Evolutionary conservation across 2,113 vertebrate genomes (phyloP).

Genomic region (Dunckerocampus dactyliophorus): DNA sequence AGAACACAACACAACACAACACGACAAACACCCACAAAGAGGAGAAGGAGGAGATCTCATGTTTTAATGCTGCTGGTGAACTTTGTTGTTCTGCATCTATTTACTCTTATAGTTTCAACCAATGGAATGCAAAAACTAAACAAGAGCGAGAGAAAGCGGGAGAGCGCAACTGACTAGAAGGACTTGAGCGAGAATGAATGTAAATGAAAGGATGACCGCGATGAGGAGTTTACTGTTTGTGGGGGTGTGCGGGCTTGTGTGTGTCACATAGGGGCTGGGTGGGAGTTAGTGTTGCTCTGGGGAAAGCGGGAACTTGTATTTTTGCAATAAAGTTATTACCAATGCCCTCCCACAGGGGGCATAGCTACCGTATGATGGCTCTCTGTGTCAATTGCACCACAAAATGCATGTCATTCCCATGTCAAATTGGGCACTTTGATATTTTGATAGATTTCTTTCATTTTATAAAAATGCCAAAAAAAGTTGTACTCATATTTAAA

Average conservation of each 20-base stretch:
- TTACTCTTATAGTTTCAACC: slow-evolving; percentile 41
- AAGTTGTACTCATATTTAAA: too few species aligned
- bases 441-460: too few species aligned
- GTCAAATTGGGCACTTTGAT: too few species aligned
- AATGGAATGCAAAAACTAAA: slow-evolving; percentile 50
- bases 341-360: slow-evolving; percentile 75
- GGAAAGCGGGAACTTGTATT: slow-evolving; percentile 81
- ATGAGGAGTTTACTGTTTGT: slow-evolving; percentile 3
- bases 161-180: slow-evolving; percentile 1
- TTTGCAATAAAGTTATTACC: slow-evolving; percentile 86
- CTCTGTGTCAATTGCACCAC: slow-evolving; percentile 27
- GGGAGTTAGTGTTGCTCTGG: slow-evolving; percentile 64
- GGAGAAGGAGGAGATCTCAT: slow-evolving; percentile 20
- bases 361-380: slow-evolving; percentile 58
- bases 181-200: slow-evolving; percentile 40
- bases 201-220: slow-evolving; percentile 40
- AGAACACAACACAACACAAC: slow-evolving; percentile 42
- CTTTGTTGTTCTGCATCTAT: slow-evolving; percentile 56
- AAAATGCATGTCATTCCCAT: background rate
- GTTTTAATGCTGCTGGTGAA: slow-evolving; percentile 64
- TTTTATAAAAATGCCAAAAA: too few species aligned
- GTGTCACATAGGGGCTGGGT: slow-evolving; percentile 47
- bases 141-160: slow-evolving; percentile 15
- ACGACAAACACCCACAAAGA: slow-evolving; percentile 27
- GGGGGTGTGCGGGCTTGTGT: slow-evolving; percentile 34